Evolutionary conservation across 2,113 vertebrate genomes (phyloP).

Genomic region (Herpetotheres cachinnans): DNA sequence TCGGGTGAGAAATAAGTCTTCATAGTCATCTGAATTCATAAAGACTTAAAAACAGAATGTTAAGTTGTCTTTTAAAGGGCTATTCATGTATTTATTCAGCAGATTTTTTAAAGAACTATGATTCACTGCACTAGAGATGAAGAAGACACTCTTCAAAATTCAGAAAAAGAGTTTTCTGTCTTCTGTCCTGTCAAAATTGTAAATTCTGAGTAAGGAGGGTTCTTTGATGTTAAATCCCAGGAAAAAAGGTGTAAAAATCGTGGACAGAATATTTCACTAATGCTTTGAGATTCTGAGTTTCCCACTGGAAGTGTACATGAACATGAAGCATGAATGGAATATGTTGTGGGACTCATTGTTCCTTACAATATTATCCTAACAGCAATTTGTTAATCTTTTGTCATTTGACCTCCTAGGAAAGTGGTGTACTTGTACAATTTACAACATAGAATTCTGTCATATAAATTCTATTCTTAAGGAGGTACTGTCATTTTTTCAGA

Average conservation of each 20-base stretch:
- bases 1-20: not conserved
- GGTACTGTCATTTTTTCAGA: not conserved
- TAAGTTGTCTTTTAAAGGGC: not conserved
- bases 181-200: not conserved
- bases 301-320: not conserved
- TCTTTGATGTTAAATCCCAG: not conserved
- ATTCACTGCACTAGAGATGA: not conserved
- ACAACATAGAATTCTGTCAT: not conserved
- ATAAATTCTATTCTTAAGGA: not conserved
- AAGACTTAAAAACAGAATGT: not conserved
- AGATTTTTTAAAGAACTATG: not conserved
- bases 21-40: not conserved
- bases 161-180: not conserved
- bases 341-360: not conserved
- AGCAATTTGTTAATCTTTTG: not conserved
- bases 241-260: not conserved
- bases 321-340: not conserved
- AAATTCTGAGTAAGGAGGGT: not conserved
- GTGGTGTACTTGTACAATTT: not conserved
- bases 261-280: not conserved
- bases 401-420: not conserved
- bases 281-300: not conserved
- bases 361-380: not conserved
- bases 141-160: not conserved
- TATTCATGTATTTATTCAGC: not conserved